These are phyloP conservation scores for Drosophila serrata DNA, from an alignment of 1,140 invertebrate species.

Conservation along the genomic window DNA sequence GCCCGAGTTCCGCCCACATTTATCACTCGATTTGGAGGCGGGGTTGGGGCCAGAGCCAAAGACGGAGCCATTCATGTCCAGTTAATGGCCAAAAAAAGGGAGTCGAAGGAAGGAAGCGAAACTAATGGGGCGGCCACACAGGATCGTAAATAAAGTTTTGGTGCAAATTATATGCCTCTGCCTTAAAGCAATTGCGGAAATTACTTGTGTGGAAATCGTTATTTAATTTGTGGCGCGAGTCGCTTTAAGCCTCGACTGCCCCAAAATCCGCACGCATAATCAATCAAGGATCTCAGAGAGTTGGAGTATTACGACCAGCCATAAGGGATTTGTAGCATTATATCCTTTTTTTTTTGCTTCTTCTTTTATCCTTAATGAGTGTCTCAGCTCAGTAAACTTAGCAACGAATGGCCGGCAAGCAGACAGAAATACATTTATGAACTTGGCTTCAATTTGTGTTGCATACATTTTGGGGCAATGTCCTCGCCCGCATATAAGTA, in stretches of 20 bases:
- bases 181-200: slow-evolving; percentile 46
- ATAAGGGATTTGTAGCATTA: slow-evolving; percentile 19
- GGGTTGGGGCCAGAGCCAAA: background rate
- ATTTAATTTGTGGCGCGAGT: slow-evolving; percentile 54
- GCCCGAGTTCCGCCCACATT: slow-evolving; percentile 41
- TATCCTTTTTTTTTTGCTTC: slow-evolving; percentile 7
- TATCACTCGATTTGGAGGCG: slow-evolving; percentile 33
- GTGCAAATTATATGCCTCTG: slow-evolving; percentile 27
- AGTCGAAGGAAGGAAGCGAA: slow-evolving; percentile 30
- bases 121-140: slow-evolving; percentile 47
- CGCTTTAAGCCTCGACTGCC: slow-evolving; percentile 66
- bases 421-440: slow-evolving; percentile 59
- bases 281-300: slow-evolving; percentile 52
- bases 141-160: slow-evolving; percentile 66
- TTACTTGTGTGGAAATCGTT: slow-evolving; percentile 42
- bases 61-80: slow-evolving; percentile 50
- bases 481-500: slow-evolving; percentile 53
- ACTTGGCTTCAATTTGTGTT: slow-evolving; percentile 67
- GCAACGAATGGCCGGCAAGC: slow-evolving; percentile 24
- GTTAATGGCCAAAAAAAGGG: slow-evolving; percentile 53
- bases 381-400: slow-evolving; percentile 49
- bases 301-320: slow-evolving; percentile 33
- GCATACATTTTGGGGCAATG: slow-evolving; percentile 82
- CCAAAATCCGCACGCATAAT: slow-evolving; percentile 59
- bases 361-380: slow-evolving; percentile 66